Evolutionary conservation across 2,888 invertebrate genomes (phyloP), one percentile per base, ranked within the genome.

Genomic region (Drosophila subsilvestris): DNA sequence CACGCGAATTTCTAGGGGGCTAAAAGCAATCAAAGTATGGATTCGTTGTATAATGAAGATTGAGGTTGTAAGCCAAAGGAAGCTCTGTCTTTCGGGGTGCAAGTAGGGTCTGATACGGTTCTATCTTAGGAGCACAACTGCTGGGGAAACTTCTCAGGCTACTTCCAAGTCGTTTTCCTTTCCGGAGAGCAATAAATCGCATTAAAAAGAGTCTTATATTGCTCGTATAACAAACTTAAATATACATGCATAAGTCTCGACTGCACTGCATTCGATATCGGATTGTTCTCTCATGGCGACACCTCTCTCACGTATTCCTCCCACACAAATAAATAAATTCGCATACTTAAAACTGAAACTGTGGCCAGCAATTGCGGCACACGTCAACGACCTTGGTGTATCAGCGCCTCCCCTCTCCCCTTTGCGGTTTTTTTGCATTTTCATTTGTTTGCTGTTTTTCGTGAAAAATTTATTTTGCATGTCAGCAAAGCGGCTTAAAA

Each of bases 381-480:
- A 63, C 50, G 68, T 69, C 71, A 62, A 67, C 54, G 62, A 54
- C 72, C 72, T 70, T 71, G 72, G 54, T 42, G 32, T n/a, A 37
- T 14, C 25, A 32, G 50, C 25, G 10, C 43, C 50, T 44, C 10
- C 47, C 45, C 7, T 1, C 42, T 48, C 32, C 32, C 9, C 42
- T 18, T 54, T 69, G 54, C 51, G 25, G 54, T 55, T 70, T 60
- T 70, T 60, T 50, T 32, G 17, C 44, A 69, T 27, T 60, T 60
- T 70, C 48, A 53, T 48, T 60, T 69, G 22, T 69, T 59, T 32
- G 53, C 53, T 48, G 22, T 61, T 55, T 47, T 47, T 70, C 62
- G 71, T 61, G 61, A 61, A 62, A 55, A 51, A 71, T 62, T 45
- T 22, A 43, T 25, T 57, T 51, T 63, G 63, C 58, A 73, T 74